Percentiles rank a stretch among this genome's conserved stretches.
Conservation (phyloP, 2,797 vertebrate species). For the Decapterus maruadsi region DNA sequence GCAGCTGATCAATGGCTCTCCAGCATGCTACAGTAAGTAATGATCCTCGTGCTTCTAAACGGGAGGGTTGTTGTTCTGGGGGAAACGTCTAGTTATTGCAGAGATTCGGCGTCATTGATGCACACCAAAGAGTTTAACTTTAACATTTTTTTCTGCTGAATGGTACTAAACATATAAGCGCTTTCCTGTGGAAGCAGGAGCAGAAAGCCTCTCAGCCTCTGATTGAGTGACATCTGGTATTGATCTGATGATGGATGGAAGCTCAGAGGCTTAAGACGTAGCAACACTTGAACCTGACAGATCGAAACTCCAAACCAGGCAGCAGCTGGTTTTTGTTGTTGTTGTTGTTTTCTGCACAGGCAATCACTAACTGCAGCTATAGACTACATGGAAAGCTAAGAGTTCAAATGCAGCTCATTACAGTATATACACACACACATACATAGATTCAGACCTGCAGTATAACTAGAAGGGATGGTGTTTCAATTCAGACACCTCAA, state of each 20-base stretch:
- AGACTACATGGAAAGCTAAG: not conserved
- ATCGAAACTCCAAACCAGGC: constrained; percentile 24
- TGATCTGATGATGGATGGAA: constrained; percentile 36
- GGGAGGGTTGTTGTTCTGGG: not conserved
- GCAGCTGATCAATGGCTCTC: constrained; percentile 30
- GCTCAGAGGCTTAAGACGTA: constrained; percentile 12
- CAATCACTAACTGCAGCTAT: no score
- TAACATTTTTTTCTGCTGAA: constrained; percentile 12
- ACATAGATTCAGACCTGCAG: constrained; percentile 6
- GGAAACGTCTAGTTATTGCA: not conserved
- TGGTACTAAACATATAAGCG: not conserved
- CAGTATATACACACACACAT: not conserved
- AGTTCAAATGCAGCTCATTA: constrained; percentile 12
- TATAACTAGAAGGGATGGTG: not conserved
- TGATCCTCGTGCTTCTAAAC: not conserved
- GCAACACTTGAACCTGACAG: constrained; percentile 24
- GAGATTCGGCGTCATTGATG: not conserved
- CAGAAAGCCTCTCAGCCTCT: not conserved
- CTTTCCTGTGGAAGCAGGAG: not conserved
- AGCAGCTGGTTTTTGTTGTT: not conserved
- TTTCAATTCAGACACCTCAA: not conserved
- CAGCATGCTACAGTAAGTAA: constrained; percentile 16
- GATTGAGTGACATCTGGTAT: constrained; percentile 43
- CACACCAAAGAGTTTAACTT: not conserved
- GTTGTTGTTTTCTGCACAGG: not conserved